phyloP scores from a whole-genome alignment of 2,888 invertebrate genomes.

The Hypselothyrea guttata region DNA sequence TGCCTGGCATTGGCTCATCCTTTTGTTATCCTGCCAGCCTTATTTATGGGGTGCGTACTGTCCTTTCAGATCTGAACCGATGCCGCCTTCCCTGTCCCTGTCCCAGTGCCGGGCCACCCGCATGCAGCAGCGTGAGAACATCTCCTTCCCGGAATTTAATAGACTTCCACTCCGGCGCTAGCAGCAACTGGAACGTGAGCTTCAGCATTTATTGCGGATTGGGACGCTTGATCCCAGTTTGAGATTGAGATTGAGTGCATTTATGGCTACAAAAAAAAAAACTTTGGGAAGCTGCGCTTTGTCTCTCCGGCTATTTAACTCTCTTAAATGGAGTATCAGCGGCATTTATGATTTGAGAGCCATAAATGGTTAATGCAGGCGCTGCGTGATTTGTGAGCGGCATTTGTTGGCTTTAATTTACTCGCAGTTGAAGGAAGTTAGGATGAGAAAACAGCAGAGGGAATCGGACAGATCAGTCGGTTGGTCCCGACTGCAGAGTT shows the following conservation, averaged over 20 bases:
- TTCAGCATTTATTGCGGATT: constrained; percentile 33
- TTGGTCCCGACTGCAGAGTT: too few species aligned
- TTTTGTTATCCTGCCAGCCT: constrained; percentile 62
- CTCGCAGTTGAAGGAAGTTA: too few species aligned
- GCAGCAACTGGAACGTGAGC: constrained; percentile 40
- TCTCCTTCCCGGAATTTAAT: constrained; percentile 53
- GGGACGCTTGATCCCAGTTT: constrained; percentile 6
- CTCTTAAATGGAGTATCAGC: constrained; percentile 32
- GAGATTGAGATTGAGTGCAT: constrained; percentile 53
- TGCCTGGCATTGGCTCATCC: constrained; percentile 50
- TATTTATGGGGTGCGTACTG: constrained; percentile 55
- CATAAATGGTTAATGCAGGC: constrained; percentile 45
- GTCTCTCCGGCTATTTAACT: background rate
- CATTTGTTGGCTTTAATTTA: too few species aligned
- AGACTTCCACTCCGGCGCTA: constrained; percentile 28
- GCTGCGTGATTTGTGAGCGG: constrained; percentile 37
- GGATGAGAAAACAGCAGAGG: too few species aligned
- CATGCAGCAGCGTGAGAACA: constrained; percentile 64
- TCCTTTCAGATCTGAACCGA: constrained; percentile 36
- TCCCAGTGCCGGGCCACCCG: constrained; percentile 68
- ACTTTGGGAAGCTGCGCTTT: constrained; percentile 25
- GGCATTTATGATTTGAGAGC: constrained; percentile 48
- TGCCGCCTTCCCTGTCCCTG: constrained; percentile 8
- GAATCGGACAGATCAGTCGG: too few species aligned
- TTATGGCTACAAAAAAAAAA: constrained; percentile 48